phyloP scores from a whole-genome alignment of 1,140 invertebrate genomes.

The Dinoponera quadriceps region DNA sequence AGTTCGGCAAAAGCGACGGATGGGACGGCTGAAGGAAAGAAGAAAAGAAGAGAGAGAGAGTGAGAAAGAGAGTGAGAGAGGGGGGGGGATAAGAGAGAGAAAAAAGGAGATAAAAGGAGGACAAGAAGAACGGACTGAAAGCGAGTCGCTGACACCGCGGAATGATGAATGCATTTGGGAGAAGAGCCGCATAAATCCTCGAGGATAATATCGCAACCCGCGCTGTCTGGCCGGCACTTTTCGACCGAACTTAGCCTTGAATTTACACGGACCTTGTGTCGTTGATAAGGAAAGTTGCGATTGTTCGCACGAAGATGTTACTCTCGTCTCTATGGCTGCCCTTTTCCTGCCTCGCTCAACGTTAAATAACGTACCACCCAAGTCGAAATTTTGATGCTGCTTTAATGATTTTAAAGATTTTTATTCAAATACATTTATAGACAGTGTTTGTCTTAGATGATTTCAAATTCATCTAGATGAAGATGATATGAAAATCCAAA shows the following conservation, averaged over 20 bases:
- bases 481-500: too few species aligned
- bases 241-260: slow-evolving; percentile 47
- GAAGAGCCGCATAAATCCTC: slow-evolving; percentile 75
- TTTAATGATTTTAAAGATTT: too few species aligned
- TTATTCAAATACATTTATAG: too few species aligned
- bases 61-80: slow-evolving; percentile 13
- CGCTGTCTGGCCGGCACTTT: slow-evolving; percentile 49
- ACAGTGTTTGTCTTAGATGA: too few species aligned
- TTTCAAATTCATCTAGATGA: too few species aligned
- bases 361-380: too few species aligned
- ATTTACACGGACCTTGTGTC: slow-evolving; percentile 65
- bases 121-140: slow-evolving; percentile 61
- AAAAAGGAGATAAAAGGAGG: slow-evolving; percentile 46
- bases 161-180: slow-evolving; percentile 79
- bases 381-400: too few species aligned
- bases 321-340: too few species aligned
- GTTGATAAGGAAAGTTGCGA: slow-evolving; percentile 36
- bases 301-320: neutral
- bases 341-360: too few species aligned
- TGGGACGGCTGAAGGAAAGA: neutral
- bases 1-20: slow-evolving; percentile 51
- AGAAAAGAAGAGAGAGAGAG: slow-evolving; percentile 18
- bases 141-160: slow-evolving; percentile 74
- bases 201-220: slow-evolving; percentile 65
- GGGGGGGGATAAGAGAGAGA: slow-evolving; percentile 15